These are phyloP conservation scores for Paraescarpia echinospica DNA, from an alignment of 1,140 invertebrate species.

Conservation along the genomic window DNA sequence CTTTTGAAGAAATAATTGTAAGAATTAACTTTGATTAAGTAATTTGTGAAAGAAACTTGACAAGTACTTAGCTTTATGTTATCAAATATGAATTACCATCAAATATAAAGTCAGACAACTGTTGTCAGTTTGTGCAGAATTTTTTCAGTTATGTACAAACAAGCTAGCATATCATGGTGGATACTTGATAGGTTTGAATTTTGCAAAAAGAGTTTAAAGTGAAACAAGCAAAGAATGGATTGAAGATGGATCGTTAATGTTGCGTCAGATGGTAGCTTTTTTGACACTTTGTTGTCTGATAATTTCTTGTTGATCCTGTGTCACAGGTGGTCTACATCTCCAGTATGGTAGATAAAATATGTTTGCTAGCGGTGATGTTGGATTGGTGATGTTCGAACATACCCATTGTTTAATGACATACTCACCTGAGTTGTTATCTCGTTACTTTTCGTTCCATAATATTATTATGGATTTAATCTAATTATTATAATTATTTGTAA, in stretches of 20 bases:
- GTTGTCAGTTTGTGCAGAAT: too few relatives aligned
- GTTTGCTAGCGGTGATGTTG: neutral
- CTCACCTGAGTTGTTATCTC: neutral
- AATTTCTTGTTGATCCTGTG: neutral
- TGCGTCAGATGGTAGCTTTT: neutral
- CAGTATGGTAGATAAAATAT: neutral
- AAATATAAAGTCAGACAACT: too few relatives aligned
- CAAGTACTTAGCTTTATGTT: too few relatives aligned
- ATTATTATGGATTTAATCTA: neutral
- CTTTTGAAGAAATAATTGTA: too few relatives aligned
- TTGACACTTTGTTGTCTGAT: neutral
- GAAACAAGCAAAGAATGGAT: too few relatives aligned
- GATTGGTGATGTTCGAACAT: neutral
- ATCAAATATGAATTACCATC: too few relatives aligned
- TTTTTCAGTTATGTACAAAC: too few relatives aligned
- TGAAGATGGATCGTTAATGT: neutral
- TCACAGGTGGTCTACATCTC: neutral
- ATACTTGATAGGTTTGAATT: too few relatives aligned
- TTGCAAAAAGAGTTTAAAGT: too few relatives aligned
- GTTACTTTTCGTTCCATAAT: neutral
- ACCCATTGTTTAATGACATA: neutral
- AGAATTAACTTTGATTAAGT: too few relatives aligned
- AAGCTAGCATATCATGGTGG: too few relatives aligned
- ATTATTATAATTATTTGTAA: neutral
- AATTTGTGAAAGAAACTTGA: too few relatives aligned